These are phyloP conservation scores for Sorex fumeus DNA, from an alignment of 2,113 vertebrate species.

Conservation along the genomic window DNA sequence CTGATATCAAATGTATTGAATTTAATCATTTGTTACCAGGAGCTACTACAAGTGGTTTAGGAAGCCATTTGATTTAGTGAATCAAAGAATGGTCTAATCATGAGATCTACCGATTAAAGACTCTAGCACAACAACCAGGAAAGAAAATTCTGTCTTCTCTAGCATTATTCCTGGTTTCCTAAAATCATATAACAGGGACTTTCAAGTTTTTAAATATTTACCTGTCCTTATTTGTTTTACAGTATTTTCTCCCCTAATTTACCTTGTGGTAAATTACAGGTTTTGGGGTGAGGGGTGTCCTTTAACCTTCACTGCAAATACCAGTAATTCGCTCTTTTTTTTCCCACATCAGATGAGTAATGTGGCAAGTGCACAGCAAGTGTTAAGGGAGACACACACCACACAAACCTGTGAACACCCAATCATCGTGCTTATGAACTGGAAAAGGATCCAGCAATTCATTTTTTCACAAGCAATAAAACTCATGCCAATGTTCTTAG, in stretches of 20 bases:
- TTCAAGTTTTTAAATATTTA: constrained; percentile 66
- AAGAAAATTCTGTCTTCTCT: constrained; percentile 48
- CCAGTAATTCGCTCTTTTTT: too few species aligned
- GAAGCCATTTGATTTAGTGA: constrained; percentile 53
- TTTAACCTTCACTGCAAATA: constrained; percentile 38
- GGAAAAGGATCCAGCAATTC: constrained; percentile 22
- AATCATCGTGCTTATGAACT: too few species aligned
- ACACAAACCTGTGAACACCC: too few species aligned
- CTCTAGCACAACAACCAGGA: constrained; percentile 39
- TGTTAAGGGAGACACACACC: too few species aligned
- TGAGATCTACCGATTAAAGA: constrained; percentile 16
- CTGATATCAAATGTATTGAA: background rate
- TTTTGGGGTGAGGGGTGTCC: background rate
- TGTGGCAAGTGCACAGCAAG: too few species aligned
- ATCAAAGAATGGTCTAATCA: constrained; percentile 45
- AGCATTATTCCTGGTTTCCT: constrained; percentile 29
- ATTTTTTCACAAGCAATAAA: constrained; percentile 75
- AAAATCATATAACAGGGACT: background rate
- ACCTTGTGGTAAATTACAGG: constrained; percentile 33
- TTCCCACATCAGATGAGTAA: too few species aligned
- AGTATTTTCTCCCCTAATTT: constrained; percentile 59
- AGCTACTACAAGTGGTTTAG: constrained; percentile 12
- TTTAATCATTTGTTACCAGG: constrained; percentile 50
- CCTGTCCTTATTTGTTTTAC: constrained; percentile 58
- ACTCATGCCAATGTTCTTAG: constrained; percentile 22